phyloP scores from a whole-genome alignment of 2,113 vertebrate genomes.

The Ictidomys tridecemlineatus region DNA sequence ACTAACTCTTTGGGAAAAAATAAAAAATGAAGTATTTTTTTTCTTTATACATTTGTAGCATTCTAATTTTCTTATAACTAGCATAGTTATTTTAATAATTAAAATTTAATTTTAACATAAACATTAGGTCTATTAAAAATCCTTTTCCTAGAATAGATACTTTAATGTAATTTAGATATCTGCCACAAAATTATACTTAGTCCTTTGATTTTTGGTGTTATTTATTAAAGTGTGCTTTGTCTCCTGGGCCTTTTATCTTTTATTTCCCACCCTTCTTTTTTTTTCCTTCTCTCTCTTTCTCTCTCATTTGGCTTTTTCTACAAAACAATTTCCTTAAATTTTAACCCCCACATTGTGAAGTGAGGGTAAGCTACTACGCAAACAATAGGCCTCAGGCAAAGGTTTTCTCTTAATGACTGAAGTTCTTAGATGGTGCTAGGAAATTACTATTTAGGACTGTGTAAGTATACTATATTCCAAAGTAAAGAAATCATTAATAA shows the following conservation, averaged over 20 bases:
- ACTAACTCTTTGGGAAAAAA: background rate
- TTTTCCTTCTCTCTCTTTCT: background rate
- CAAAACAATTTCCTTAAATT: conserved; percentile 72
- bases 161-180: conserved; percentile 30
- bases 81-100: conserved; percentile 62
- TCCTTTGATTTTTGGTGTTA: conserved; percentile 26
- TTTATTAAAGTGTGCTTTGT: conserved; percentile 31
- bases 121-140: conserved; percentile 57
- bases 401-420: conserved; percentile 58
- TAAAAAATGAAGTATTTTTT: background rate
- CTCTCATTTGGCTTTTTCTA: conserved; percentile 50
- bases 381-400: conserved; percentile 52
- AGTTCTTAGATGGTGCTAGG: conserved; percentile 69
- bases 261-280: background rate
- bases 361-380: conserved; percentile 30
- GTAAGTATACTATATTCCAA: conserved; percentile 74
- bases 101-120: conserved; percentile 70
- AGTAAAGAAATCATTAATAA: conserved; percentile 87
- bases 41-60: conserved; percentile 19
- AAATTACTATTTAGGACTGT: conserved; percentile 76
- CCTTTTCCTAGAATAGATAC: background rate
- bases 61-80: conserved; percentile 53
- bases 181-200: background rate
- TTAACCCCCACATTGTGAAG: conserved; percentile 54
- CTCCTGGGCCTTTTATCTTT: background rate